Evolutionary conservation across 2,113 vertebrate genomes (phyloP), one percentile per base, ranked within the genome.

Genomic region (Peromyscus polionotus): DNA sequence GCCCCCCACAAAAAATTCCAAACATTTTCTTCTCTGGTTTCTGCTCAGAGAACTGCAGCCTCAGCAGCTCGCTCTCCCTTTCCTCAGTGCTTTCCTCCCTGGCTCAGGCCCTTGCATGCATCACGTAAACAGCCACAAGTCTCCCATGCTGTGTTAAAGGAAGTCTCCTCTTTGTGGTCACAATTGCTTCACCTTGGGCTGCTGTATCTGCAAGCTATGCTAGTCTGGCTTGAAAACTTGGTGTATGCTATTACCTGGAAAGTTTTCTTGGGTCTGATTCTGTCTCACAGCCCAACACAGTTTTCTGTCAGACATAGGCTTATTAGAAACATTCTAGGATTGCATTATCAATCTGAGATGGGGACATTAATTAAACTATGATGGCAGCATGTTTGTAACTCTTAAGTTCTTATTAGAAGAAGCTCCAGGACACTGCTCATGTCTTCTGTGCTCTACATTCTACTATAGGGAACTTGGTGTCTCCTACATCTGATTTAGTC

Each of bases 21-120:
- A 93, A 95, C n/a, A 45, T 75, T 91, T 91, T 92, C 85, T 95
- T 81, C 70, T 90, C 67, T 8, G 6, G n/a, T 86, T 87, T 92
- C 63, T 63, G 63, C 36, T 88, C 57, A 87, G 70, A 97, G 96
- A 97, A 97, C 33, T 81, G 79, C 91, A 68, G 42, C 87, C 92
- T 93, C 96, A 90, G 95, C 95, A 77, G 26, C 81, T 59, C 86
- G 17, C 76, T n/a, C n/a, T 11, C 81, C 16, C 39, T 77, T 59
- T 93, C 13, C 81, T 79, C 61, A 3, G 73, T 79, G 93, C 86
- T 84, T 89, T 70, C 63, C 94, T 88, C 70, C 85, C 61, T 0
- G 0, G 33, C 72, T 92, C 88, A 95, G 77, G 45, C 80, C n/a
- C 90, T 91, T 24, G 80, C 76, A 54, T 65, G 48, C 14, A 6